These are phyloP conservation scores for Flabesymbios commensalis DNA, from an alignment of 2,888 invertebrate genomes.

Conservation along the genomic window DNA sequence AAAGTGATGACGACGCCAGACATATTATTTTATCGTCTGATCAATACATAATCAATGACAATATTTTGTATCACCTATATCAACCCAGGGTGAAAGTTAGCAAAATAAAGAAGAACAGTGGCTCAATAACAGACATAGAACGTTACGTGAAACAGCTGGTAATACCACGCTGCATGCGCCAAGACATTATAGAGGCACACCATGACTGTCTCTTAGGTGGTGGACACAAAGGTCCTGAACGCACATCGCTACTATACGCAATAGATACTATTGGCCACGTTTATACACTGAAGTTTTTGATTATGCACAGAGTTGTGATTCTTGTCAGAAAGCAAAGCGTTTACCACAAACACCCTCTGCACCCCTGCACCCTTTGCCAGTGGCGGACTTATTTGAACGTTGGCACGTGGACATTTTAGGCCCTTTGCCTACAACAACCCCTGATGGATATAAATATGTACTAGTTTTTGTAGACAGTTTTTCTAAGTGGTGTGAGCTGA, in stretches of 20 bases:
- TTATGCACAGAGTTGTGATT: conserved; percentile 27
- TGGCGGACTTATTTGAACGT: no score
- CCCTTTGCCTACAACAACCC: conserved; percentile 21
- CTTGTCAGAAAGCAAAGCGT: conserved; percentile 25
- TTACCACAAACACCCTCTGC: conserved; percentile 12
- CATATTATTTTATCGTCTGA: no score
- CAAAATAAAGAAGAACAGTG: no score
- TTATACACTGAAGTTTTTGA: conserved; percentile 27
- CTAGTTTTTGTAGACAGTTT: conserved; percentile 28
- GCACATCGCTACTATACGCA: conserved; percentile 27
- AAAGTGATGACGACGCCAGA: no score
- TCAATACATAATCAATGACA: no score
- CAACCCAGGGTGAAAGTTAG: no score
- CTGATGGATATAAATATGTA: conserved; percentile 27
- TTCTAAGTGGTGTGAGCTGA: conserved; percentile 31
- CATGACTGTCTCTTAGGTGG: conserved; percentile 25
- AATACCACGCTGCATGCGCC: conserved; percentile 17
- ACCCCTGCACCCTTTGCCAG: conserved; percentile 26
- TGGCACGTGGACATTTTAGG: conserved; percentile 34
- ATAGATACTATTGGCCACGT: conserved; percentile 33
- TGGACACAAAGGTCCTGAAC: conserved; percentile 32
- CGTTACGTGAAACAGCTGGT: conserved; percentile 10
- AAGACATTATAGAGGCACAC: conserved; percentile 24
- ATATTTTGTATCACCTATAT: no score
- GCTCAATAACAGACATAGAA: no score